phyloP scores from a whole-genome alignment of 2,113 vertebrate genomes.

The Tachycineta bicolor region DNA sequence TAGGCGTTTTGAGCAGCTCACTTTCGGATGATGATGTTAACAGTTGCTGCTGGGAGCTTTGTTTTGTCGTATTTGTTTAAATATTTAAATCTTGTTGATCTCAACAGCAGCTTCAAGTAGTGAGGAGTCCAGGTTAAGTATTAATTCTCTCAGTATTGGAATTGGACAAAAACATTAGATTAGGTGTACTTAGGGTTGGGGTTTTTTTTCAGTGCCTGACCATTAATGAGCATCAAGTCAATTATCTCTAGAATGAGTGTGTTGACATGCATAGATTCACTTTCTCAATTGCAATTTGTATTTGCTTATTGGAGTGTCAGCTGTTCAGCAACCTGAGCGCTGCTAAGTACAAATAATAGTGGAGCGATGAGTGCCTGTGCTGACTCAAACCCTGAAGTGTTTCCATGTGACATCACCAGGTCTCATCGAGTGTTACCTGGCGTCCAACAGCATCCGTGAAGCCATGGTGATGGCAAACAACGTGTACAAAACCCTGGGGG shows the following conservation, averaged over 20 bases:
- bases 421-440: constrained; percentile 95
- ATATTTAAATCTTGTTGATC: neutral
- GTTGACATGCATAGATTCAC: neutral
- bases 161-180: neutral
- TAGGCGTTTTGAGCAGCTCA: neutral
- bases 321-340: neutral
- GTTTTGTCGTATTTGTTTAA: neutral
- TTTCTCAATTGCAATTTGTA: neutral
- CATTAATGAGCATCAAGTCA: neutral
- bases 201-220: neutral
- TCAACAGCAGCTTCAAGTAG: neutral
- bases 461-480: constrained; percentile 99
- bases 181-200: neutral
- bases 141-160: neutral
- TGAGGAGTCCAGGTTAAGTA: neutral
- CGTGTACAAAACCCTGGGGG: constrained; percentile 96
- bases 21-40: rapidly evolving
- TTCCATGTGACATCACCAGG: constrained; percentile 71
- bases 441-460: constrained; percentile 94
- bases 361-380: neutral
- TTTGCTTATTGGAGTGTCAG: neutral
- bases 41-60: neutral
- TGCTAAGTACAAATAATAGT: neutral
- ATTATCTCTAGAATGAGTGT: neutral
- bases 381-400: neutral